Base-by-base conservation (phyloP, 2,888 invertebrate species). In the Drosophila yooni region DNA sequence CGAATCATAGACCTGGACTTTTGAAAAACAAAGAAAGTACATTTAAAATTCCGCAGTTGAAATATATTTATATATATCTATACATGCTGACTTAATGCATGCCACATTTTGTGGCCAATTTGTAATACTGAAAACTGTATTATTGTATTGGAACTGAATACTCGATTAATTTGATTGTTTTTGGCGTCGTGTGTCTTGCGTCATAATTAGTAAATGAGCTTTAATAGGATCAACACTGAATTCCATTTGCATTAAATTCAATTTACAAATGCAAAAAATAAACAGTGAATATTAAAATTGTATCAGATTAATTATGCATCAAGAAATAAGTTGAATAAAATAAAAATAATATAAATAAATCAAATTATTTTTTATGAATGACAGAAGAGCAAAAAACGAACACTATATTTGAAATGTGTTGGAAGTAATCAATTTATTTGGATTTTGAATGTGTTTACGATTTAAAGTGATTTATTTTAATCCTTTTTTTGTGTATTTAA, bases 131-230 rank as follows among this genome's bases (percentile, higher is more conserved):
- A n/a, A 13, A 15, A 27, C 4, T n/a, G 33, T 29, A 25, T 31
- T 29, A 58, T 54, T 43, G 25, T 0, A 50, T 53, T 48, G 21
- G 34, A 53, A 62, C 46, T 65, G 18, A n/a, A 36, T 33, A 59
- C 62, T 33, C 25, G 40, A 29, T 58, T 79, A 62, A 54, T 59
- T 48, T 21, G 21, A 27, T 31, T 54, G 48, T 40, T 61, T 66
- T 33, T 54, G 11, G 13, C 29, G 21, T 56, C 4, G 2, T 21
- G 53, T 25, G 52, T 27, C 10, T 50, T 57, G 36, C 25, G 7
- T 46, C 58, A 56, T 40, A 61, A 68, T 79, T 48, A 64, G 60
- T 33, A 48, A 54, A 64, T 51, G 34, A 15, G 29, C 51, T 21
- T 18, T 56, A 50, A 51, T 21, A 38, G 15, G 51, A 50, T 38